Evolutionary conservation across 2,888 invertebrate species (phyloP).

Genomic region (Ophion ellenae): DNA sequence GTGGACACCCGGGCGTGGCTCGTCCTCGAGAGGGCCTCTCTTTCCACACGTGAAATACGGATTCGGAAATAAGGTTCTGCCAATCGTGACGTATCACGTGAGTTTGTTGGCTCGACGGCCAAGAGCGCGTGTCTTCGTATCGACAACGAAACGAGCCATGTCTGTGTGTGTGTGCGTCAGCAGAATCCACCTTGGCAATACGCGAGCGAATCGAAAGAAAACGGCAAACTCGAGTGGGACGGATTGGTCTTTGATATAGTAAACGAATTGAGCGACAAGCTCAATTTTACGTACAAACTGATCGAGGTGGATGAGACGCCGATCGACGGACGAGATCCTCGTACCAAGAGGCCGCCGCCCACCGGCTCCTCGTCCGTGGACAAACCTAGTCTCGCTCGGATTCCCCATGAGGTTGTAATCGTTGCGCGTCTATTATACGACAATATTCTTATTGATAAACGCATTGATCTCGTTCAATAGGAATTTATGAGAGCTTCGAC

Average conservation of each 20-base stretch:
- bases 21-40: conserved; percentile 88
- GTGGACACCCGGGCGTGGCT: conserved; percentile 91
- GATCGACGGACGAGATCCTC: conserved; percentile 2
- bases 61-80: conserved; percentile 90
- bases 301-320: conserved; percentile 66
- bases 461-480: conserved; percentile 24
- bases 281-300: conserved; percentile 91
- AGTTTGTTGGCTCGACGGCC: conserved; percentile 75
- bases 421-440: no score
- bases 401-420: no score
- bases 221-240: conserved; percentile 85
- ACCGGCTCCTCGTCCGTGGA: background rate
- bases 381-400: no score
- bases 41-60: conserved; percentile 93
- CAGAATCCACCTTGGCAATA: conserved; percentile 95
- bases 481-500: conserved; percentile 64
- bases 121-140: no score
- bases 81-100: conserved; percentile 92
- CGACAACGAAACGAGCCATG: background rate
- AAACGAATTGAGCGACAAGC: conserved; percentile 89
- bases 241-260: conserved; percentile 93
- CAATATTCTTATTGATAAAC: no score
- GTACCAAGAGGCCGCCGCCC: background rate
- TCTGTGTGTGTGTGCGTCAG: background rate
- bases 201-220: conserved; percentile 87